A percentile compares a stretch with the other conserved stretches of the same genome.
These are phyloP conservation scores for Silurus lanzhouensis DNA, from an alignment of 2,797 vertebrate genomes.

Conservation along the genomic window DNA sequence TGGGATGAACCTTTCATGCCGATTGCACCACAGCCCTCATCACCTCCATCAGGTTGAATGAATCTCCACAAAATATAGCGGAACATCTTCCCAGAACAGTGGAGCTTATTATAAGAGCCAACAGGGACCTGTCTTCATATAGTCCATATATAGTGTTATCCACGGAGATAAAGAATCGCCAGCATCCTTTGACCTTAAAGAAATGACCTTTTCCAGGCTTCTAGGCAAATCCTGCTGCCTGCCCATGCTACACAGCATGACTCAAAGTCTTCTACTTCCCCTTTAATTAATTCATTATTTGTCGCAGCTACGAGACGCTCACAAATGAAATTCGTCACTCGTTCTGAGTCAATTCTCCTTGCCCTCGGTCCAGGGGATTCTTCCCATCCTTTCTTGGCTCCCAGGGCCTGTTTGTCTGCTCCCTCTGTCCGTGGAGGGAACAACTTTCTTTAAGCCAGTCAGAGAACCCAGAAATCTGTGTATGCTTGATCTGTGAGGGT, in stretches of 20 bases:
- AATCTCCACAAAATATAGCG: too few relatives aligned
- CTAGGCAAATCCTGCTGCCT: constrained; percentile 13
- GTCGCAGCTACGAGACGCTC: constrained; percentile 12
- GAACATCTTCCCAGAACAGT: too few relatives aligned
- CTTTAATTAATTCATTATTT: constrained; percentile 16
- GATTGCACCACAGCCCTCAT: too few relatives aligned
- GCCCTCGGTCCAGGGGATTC: constrained; percentile 36
- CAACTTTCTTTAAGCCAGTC: constrained; percentile 26
- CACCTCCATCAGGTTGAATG: too few relatives aligned
- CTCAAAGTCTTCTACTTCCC: constrained; percentile 25
- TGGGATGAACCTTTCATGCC: too few relatives aligned
- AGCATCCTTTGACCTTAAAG: neutral
- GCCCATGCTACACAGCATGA: constrained; percentile 20
- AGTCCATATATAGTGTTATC: too few relatives aligned
- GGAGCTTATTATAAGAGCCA: too few relatives aligned
- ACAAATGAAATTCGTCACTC: constrained; percentile 44
- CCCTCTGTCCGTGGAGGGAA: constrained; percentile 8
- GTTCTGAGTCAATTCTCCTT: constrained; percentile 29
- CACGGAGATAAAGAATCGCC: neutral
- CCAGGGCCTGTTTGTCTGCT: neutral
- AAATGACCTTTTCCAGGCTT: constrained; percentile 38
- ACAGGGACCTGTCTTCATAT: too few relatives aligned
- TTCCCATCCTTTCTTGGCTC: neutral
- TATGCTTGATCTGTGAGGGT: neutral
- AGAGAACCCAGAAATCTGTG: constrained; percentile 24